Base-by-base conservation (phyloP, 2,113 vertebrate species). In the Alethe castanea region DNA sequence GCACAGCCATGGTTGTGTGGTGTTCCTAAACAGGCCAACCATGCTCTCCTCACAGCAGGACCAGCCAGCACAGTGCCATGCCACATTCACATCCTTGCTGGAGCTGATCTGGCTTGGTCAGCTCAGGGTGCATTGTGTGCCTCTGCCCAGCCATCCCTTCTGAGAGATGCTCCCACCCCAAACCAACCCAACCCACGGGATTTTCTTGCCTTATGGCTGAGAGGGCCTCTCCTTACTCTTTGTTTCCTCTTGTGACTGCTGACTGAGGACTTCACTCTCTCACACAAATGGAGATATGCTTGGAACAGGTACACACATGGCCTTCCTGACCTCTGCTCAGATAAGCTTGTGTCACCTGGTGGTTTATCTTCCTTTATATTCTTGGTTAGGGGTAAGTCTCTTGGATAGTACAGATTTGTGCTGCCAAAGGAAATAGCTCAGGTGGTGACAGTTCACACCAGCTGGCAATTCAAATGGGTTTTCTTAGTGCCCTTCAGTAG, bases 121-220 rank as follows among this genome's bases (percentile, higher is more conserved):
- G 35, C 23, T 69, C 35, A 47, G n/a, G 15, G 11, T 29, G 15
- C 11, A 45, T 23, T 61, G 31, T 20, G 28, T 50, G 44, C 17
- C 19, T 29, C 48, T 67, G 26, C 26, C 23, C 33, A 71, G 1
- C 12, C 10, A 76, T 24, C 20, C 18, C 2, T 67, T 69, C 47
- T 64, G 71, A 76, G 77, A 86, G 48, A 29, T 12, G 19, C 3
- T 64, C 26, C 53, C 36, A 47, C 61, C 54, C 33, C 25, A 72
- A 45, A 62, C n/a, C 1, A 1, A 26, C 8, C 7, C 16, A 53
- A 0, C 8, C 42, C 35, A 29, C 0, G 2, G 31, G 9, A 22
- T 90, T 87, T 65, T 42, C 82, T 57, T 78, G 36, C 3, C 0
- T 61, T 53, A 14, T 2, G 2, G 31, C n/a, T 65, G 56, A 73